Base-by-base conservation (phyloP, 30 jellyfish, hydroid and myxozoan species). In the Turritopsis dohrnii region DNA sequence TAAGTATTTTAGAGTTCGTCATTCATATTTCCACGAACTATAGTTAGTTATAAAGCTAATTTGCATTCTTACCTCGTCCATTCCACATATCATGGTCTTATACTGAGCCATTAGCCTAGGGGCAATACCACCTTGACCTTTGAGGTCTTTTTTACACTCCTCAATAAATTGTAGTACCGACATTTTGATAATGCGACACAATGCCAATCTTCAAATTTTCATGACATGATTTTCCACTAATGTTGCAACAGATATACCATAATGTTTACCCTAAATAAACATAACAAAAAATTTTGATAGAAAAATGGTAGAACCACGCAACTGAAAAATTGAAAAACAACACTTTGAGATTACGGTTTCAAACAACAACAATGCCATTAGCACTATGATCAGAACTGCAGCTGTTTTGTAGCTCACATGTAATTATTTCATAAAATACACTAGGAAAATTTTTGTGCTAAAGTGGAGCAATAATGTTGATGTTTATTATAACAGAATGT, bases 31-130 rank as follows among this genome's bases (percentile, higher is more conserved):
- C n/a, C n/a, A n/a, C n/a, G n/a, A n/a, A n/a, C n/a, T n/a, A n/a
- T n/a, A n/a, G n/a, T n/a, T n/a, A 41, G 13, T 41, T 3, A 5
- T 3, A 41, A 41, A 41, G 5, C 60, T 41, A 5, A 3, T 41
- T 16, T 7, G 8, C 28, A 31, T 16, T 25, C 80, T 24, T 74
- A 90, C 97, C 87, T 90, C 97, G 80, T 90, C 97, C 60, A 86
- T 53, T 66, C 65, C 80, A 54, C 89, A 82, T 31, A 90, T 88
- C 97, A 90, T 90, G 80, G 83, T 86, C 83, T 90, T 90, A 84
- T 90, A 90, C 89, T 83, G 85, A 85, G 93, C 96, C 90, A 90
- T 90, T 54, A 85, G 80, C 65, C 89, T 30, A 76, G 97, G 94
- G 75, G 80, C 84, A 27, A 53, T 79, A 22, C 52, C 27, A 22